Conservation (phyloP, 2,888 invertebrate species). For the Rhabditoides inermis region DNA sequence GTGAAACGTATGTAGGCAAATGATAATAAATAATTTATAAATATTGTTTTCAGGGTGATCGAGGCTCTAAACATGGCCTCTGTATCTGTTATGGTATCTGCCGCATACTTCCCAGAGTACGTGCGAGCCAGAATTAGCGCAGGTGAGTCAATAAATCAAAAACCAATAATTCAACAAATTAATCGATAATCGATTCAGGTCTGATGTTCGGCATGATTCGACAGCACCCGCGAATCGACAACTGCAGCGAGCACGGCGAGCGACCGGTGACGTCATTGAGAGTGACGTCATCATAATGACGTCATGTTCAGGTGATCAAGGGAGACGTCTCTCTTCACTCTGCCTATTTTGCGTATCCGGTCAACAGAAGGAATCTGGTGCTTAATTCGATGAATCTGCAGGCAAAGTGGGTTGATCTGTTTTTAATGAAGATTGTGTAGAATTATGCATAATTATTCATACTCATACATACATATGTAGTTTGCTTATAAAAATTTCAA, state of each 20-base stretch:
- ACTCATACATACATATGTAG: no score
- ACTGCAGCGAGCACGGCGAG: constrained; percentile 46
- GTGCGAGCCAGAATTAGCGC: constrained; percentile 54
- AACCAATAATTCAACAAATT: no score
- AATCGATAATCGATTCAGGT: background rate
- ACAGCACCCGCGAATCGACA: constrained; percentile 52
- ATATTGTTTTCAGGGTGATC: constrained; percentile 55
- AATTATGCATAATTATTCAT: no score
- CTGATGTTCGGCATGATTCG: constrained; percentile 41
- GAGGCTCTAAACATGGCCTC: constrained; percentile 59
- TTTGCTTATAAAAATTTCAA: no score
- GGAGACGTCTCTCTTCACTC: constrained; percentile 67
- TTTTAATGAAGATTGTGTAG: no score
- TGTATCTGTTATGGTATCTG: constrained; percentile 54
- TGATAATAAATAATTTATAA: no score
- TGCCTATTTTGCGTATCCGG: constrained; percentile 75
- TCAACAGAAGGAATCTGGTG: constrained; percentile 62
- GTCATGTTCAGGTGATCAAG: constrained; percentile 16
- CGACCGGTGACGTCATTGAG: constrained; percentile 29
- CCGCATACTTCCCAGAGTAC: constrained; percentile 55
- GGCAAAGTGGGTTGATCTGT: no score
- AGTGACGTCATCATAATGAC: background rate
- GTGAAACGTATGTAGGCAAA: no score
- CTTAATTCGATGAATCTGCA: constrained; percentile 36
- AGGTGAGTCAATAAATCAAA: constrained; percentile 51